A percentile compares a stretch with the other conserved stretches of the same genome.
Evolutionary conservation across 1,140 invertebrate species (phyloP).

Genomic region (Nymphalis io): DNA sequence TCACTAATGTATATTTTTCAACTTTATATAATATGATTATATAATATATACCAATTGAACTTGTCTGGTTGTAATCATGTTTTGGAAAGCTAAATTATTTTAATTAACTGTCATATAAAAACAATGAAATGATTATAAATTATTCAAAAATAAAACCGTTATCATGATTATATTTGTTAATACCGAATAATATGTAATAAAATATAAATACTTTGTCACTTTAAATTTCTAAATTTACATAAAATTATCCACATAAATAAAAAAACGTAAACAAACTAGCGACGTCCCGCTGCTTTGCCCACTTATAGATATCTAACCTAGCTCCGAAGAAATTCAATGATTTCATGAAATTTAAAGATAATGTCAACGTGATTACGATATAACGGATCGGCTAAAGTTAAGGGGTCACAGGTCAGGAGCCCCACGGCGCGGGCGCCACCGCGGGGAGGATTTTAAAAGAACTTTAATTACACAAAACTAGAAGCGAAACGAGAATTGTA

Average conservation of each 20-base stretch:
- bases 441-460: conserved; percentile 10
- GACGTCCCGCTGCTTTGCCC: conserved; percentile 29
- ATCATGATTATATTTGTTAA: conserved; percentile 1
- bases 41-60: no score
- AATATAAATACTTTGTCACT: conserved; percentile 11
- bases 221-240: conserved; percentile 11
- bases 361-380: conserved; percentile 10
- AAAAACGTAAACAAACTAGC: conserved; percentile 20
- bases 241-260: conserved; percentile 5
- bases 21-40: no score
- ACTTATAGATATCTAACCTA: conserved; percentile 12
- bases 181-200: conserved; percentile 6
- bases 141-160: background rate
- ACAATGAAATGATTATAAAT: background rate
- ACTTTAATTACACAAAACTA: conserved; percentile 26
- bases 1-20: no score
- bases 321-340: conserved; percentile 7
- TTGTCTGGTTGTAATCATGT: no score
- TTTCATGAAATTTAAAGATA: background rate
- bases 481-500: conserved; percentile 22
- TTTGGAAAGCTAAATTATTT: no score
- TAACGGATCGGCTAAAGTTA: conserved; percentile 21
- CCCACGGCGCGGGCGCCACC: conserved; percentile 15
- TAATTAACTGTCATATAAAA: no score
- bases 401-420: conserved; percentile 21